Percentiles rank a stretch among this genome's conserved stretches.
These are phyloP conservation scores for Trachymyrmex cornetzi DNA, from an alignment of 1,140 invertebrate genomes.

Conservation along the genomic window DNA sequence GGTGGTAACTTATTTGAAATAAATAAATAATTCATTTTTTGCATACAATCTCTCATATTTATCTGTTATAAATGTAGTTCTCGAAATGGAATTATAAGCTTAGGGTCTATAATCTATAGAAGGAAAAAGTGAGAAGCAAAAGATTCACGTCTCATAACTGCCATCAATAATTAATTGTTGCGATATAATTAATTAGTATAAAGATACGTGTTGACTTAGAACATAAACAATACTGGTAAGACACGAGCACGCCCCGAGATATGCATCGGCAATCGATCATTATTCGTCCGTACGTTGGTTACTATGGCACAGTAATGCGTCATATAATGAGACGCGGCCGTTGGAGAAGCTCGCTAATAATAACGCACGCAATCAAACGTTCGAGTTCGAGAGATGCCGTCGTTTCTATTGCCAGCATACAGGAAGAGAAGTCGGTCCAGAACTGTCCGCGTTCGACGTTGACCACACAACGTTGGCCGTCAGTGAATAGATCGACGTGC, in stretches of 20 bases:
- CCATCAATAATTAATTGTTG: constrained; percentile 48
- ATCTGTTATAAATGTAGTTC: neutral
- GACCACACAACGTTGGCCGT: constrained; percentile 52
- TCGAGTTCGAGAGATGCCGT: constrained; percentile 62
- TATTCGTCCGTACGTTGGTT: constrained; percentile 68
- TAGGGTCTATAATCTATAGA: neutral
- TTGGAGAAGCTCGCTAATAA: constrained; percentile 77
- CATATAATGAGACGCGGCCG: constrained; percentile 79
- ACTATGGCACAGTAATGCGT: constrained; percentile 64
- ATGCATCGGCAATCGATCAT: constrained; percentile 74
- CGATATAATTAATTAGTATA: constrained; percentile 53
- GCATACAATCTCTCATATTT: neutral
- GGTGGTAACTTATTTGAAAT: neutral
- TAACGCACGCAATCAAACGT: constrained; percentile 78
- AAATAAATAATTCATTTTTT: neutral
- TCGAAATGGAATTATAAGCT: neutral
- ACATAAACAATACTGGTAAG: constrained; percentile 74
- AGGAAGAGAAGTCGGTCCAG: constrained; percentile 60
- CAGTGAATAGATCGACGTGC: constrained; percentile 50
- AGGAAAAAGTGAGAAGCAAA: neutral
- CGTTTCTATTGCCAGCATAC: constrained; percentile 54
- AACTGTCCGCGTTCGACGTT: constrained; percentile 50
- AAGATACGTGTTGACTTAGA: constrained; percentile 33
- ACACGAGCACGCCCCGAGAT: constrained; percentile 71
- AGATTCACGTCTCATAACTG: constrained; percentile 42